These are phyloP conservation scores for Megaptera novaeangliae DNA, from an alignment of 2,113 vertebrate genomes.

Conservation along the genomic window DNA sequence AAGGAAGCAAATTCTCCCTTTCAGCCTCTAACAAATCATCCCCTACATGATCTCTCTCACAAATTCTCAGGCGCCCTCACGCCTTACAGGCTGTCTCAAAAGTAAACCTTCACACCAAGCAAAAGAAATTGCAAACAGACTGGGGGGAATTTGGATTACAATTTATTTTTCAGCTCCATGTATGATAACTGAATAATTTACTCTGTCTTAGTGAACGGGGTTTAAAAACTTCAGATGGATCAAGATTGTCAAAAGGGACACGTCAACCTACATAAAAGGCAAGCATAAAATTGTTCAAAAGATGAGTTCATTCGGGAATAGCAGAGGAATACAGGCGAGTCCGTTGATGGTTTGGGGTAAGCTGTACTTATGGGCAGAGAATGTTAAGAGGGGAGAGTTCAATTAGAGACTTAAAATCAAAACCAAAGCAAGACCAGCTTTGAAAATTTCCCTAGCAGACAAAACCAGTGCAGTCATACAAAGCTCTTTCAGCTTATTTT, in stretches of 20 bases:
- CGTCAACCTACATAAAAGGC: not conserved
- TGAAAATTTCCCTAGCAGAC: not conserved
- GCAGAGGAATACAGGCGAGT: not conserved
- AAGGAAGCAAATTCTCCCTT: not conserved
- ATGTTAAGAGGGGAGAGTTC: not conserved
- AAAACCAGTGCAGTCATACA: not conserved
- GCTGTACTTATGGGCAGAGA: not conserved
- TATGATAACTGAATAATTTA: not conserved
- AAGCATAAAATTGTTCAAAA: not conserved
- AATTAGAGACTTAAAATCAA: not conserved
- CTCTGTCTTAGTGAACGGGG: not conserved
- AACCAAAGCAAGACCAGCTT: not conserved
- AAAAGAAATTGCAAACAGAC: not conserved
- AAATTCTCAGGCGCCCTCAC: not conserved
- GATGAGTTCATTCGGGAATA: not conserved
- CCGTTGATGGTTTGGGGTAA: not conserved
- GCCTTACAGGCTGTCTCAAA: not conserved
- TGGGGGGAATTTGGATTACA: not conserved
- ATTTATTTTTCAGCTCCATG: not conserved
- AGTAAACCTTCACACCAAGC: not conserved
- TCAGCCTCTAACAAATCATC: not conserved
- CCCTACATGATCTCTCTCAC: not conserved
- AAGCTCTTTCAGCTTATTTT: not conserved
- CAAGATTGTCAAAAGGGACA: not conserved
- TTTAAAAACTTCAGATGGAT: not conserved